A percentile compares a stretch with the other conserved stretches of the same genome.
Evolutionary conservation across 2,888 invertebrate genomes (phyloP).

Genomic region (Stenurella melanura): DNA sequence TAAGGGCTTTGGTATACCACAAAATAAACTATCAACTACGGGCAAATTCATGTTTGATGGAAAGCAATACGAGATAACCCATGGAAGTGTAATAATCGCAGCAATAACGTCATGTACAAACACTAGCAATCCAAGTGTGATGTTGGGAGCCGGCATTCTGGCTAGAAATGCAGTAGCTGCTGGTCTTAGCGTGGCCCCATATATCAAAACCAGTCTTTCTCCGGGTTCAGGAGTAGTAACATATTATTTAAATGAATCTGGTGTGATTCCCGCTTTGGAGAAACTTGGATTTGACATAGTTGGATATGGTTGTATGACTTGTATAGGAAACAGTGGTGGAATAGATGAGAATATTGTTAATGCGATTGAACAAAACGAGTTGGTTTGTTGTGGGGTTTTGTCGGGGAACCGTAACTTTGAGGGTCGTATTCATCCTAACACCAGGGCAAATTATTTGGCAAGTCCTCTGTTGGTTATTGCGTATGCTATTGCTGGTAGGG

Average conservation of each 20-base stretch:
- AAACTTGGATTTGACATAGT: constrained; percentile 94
- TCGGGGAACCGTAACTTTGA: constrained; percentile 99
- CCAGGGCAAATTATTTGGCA: constrained; percentile 97
- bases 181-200: constrained; percentile 89
- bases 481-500: constrained; percentile 96
- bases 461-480: constrained; percentile 98
- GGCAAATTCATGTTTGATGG: constrained; percentile 89
- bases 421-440: constrained; percentile 97
- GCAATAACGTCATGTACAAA: constrained; percentile 99
- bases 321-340: constrained; percentile 98
- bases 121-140: constrained; percentile 98
- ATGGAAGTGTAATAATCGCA: constrained; percentile 97
- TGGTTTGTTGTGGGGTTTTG: constrained; percentile 96
- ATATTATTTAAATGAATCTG: constrained; percentile 83
- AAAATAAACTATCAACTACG: constrained; percentile 78
- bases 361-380: constrained; percentile 93
- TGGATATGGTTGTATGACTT: constrained; percentile 99
- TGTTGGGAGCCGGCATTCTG: constrained; percentile 95
- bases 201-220: constrained; percentile 97
- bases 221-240: constrained; percentile 79
- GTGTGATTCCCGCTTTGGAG: constrained; percentile 90
- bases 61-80: constrained; percentile 84
- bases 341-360: constrained; percentile 93
- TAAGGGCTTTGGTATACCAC: constrained; percentile 90
- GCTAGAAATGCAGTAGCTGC: constrained; percentile 96